Base-by-base conservation (phyloP, 2,113 vertebrate species). In the Petrocephalus microphthalmus region DNA sequence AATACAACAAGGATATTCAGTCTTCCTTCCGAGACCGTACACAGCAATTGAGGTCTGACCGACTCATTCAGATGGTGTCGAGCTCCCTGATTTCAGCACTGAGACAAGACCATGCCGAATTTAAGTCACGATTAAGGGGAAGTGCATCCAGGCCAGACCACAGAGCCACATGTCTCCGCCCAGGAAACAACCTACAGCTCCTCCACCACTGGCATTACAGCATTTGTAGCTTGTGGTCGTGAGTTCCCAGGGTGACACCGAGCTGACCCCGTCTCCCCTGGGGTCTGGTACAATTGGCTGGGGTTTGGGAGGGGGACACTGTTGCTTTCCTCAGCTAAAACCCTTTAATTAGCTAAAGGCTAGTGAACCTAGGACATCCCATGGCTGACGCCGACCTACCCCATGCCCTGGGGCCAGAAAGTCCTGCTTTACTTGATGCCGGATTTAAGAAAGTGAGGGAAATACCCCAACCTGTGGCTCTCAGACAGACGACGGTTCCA, bases 291-390 rank as follows among this genome's bases (percentile, higher is more conserved):
- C n/a, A 45, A 45, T n/a, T 54, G 22, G 22, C 49, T 20, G n/a
- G 64, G 51, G 37, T 60, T 37, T 45, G 17, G 29, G 54, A 19
- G 29, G 19, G 85, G 51, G 49, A 29, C 54, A 19, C 49, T 54
- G 67, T 7, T 42, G 45, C 86, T 49, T 22, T n/a, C 15, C 19
- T 86, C 3, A 17, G 17, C 74, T 53, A 20, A 22, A 88, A 88
- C 74, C 87, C 71, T 88, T 88, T 81, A 53, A 88, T 88, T 88
- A 29, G 52, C 87, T 22, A 53, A 74, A 74, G 45, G 53, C 53
- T 78, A 83, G 33, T 10, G 37, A 20, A 52, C 74, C 29, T 20
- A 56, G 52, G 8, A 19, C 22, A 22, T 25, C 17, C 11, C 74
- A 25, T 33, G 17, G 33, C 74, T 25, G 52, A 15, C 71, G 45